phyloP scores from a whole-genome alignment of 2,113 vertebrate species.

The Puntigrus tetrazona region DNA sequence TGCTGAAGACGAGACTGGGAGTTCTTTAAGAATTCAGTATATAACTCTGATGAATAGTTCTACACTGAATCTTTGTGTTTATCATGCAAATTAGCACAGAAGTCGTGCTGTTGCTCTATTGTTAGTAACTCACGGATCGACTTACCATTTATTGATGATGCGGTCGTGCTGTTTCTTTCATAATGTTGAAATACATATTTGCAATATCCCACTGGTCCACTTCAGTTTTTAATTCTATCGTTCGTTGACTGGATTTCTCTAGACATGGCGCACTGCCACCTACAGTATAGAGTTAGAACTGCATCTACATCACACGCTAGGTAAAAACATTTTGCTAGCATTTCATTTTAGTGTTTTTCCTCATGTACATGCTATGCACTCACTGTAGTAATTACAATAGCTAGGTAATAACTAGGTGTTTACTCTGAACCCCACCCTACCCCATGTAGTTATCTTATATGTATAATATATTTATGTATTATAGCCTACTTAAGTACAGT shows the following conservation, averaged over 20 bases:
- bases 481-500: too few species aligned
- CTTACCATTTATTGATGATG: slow-evolving; percentile 28
- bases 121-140: background rate
- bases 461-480: too few species aligned
- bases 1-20: background rate
- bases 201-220: background rate
- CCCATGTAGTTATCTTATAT: too few species aligned
- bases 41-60: background rate
- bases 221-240: background rate
- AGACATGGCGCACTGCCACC: slow-evolving; percentile 23
- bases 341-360: too few species aligned
- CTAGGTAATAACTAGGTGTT: too few species aligned
- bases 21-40: background rate
- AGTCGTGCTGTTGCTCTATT: background rate
- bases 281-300: background rate
- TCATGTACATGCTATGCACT: too few species aligned
- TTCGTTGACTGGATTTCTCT: background rate
- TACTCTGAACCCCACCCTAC: too few species aligned
- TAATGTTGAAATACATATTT: background rate
- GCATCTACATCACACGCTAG: background rate
- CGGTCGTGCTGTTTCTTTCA: background rate
- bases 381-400: too few species aligned
- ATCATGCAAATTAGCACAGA: slow-evolving; percentile 7
- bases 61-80: slow-evolving; percentile 10
- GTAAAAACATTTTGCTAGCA: background rate